phyloP scores from a whole-genome alignment of 64 coral and sea anemone species.

The Acropora yongei region DNA sequence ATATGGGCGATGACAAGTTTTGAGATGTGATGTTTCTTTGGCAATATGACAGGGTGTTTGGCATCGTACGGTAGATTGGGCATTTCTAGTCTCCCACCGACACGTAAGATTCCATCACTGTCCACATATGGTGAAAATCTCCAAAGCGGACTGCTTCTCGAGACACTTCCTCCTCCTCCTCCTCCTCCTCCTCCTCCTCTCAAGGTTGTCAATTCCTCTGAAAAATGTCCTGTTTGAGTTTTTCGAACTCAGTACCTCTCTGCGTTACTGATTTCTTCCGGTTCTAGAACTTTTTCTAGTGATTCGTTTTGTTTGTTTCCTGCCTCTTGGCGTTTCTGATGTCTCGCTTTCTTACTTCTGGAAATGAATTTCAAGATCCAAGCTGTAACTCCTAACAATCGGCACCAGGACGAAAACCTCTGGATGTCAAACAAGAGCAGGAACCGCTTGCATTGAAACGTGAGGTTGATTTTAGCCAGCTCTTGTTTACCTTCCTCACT shows the following conservation, averaged over 20 bases:
- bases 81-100: not conserved
- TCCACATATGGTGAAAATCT: not conserved
- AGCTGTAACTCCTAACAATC: not conserved
- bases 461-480: slow-evolving; percentile 2
- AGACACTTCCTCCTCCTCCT: not conserved
- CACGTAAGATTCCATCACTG: not conserved
- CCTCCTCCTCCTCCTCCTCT: no score
- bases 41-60: slow-evolving; percentile 13
- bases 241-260: no score
- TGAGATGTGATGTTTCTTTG: slow-evolving; percentile 36
- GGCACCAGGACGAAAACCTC: slow-evolving; percentile 9
- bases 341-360: no score
- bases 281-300: not conserved
- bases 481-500: slow-evolving; percentile 7
- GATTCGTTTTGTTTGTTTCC: not conserved
- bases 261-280: no score
- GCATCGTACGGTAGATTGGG: not conserved
- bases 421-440: slow-evolving; percentile 7
- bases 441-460: not conserved
- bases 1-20: slow-evolving; percentile 4
- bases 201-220: no score
- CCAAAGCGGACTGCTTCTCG: not conserved
- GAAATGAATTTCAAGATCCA: no score
- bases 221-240: no score
- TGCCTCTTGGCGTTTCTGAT: no score